phyloP scores from a whole-genome alignment of 2,888 invertebrate species.

The Amblyjoppa proteus region DNA sequence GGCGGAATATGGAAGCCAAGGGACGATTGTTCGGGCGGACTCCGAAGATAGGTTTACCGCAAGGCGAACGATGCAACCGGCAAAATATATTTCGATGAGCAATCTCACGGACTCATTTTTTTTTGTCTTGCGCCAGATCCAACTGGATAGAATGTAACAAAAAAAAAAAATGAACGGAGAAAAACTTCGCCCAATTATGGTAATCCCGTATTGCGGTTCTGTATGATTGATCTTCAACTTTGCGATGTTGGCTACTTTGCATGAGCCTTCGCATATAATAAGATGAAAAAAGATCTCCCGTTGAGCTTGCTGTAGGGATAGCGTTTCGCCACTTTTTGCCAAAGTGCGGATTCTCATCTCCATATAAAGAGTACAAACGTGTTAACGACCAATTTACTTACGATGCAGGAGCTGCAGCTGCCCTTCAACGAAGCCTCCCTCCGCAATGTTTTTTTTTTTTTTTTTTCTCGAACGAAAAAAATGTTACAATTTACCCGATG shows the following conservation, averaged over 20 bases:
- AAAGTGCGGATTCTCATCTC: not conserved
- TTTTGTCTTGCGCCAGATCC: not conserved
- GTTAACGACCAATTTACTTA: not conserved
- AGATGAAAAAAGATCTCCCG: no score
- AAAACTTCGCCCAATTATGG: not conserved
- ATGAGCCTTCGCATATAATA: not conserved
- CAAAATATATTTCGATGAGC: not conserved
- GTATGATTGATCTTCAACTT: no score
- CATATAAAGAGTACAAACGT: not conserved
- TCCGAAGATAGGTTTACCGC: conserved; percentile 3
- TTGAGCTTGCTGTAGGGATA: not conserved
- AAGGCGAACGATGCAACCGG: not conserved
- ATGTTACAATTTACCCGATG: conserved; percentile 14
- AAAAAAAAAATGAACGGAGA: not conserved
- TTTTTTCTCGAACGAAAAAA: not conserved
- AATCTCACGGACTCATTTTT: not conserved
- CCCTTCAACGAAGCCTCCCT: not conserved
- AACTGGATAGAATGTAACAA: not conserved
- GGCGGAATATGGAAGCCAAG: not conserved
- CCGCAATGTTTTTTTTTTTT: no score
- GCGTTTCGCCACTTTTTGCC: not conserved
- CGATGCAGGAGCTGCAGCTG: not conserved
- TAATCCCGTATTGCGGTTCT: no score
- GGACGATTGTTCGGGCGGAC: conserved; percentile 1
- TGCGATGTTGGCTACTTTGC: no score